These are phyloP conservation scores for Drosophila meridiana DNA, from an alignment of 2,888 invertebrate genomes.

Conservation along the genomic window DNA sequence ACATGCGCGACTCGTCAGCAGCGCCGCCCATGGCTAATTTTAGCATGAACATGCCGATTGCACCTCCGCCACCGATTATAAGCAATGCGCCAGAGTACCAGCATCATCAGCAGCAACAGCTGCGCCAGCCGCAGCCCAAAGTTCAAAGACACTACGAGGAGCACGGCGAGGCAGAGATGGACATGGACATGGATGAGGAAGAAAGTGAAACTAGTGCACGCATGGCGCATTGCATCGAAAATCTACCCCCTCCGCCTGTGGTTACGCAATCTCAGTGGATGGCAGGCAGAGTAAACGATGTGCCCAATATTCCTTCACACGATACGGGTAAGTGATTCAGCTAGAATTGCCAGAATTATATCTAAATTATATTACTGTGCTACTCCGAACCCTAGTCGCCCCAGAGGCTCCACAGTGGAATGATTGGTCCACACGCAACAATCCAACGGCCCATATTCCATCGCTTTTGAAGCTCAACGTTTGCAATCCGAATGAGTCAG, in stretches of 20 bases:
- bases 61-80: slow-evolving; percentile 86
- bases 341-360: not conserved
- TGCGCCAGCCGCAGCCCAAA: slow-evolving; percentile 19
- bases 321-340: slow-evolving; percentile 40
- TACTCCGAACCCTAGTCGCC: slow-evolving; percentile 13
- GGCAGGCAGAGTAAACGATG: slow-evolving; percentile 18
- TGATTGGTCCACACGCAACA: slow-evolving; percentile 52
- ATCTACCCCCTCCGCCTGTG: slow-evolving; percentile 50
- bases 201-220: slow-evolving; percentile 66
- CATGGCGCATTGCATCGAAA: slow-evolving; percentile 20
- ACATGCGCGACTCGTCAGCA: slow-evolving; percentile 90
- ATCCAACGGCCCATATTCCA: slow-evolving; percentile 79
- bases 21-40: slow-evolving; percentile 47
- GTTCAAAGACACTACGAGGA: slow-evolving; percentile 85
- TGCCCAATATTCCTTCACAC: slow-evolving; percentile 12
- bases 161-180: slow-evolving; percentile 95
- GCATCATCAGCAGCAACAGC: slow-evolving; percentile 15
- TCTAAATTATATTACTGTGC: too few species aligned
- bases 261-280: slow-evolving; percentile 71
- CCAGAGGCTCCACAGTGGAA: slow-evolving; percentile 56
- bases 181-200: slow-evolving; percentile 91
- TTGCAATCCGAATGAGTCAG: slow-evolving; percentile 76
- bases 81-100: slow-evolving; percentile 55
- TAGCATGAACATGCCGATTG: slow-evolving; percentile 86
- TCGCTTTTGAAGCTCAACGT: slow-evolving; percentile 80